phyloP scores from a whole-genome alignment of 2,113 vertebrate genomes.

The Prinia subflava region DNA sequence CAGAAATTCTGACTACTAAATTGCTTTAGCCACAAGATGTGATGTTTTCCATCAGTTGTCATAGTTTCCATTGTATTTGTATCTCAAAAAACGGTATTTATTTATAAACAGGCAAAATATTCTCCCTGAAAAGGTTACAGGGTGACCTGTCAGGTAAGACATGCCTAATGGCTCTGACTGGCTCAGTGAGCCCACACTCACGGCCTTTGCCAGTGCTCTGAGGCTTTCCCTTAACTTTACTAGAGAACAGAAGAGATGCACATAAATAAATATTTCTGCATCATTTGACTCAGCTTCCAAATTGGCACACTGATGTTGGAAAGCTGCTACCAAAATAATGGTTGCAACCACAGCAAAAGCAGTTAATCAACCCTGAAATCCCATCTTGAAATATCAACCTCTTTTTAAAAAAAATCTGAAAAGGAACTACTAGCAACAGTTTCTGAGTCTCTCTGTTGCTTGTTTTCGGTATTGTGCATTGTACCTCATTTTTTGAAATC shows the following conservation, averaged over 20 bases:
- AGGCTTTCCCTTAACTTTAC: background rate
- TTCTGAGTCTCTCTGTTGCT: background rate
- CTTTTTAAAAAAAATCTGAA: background rate
- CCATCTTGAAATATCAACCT: background rate
- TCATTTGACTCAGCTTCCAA: background rate
- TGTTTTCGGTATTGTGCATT: background rate
- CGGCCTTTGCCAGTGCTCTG: background rate
- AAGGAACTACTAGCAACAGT: background rate
- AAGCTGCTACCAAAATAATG: background rate
- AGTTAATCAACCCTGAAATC: background rate
- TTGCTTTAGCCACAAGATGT: background rate
- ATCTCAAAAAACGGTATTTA: background rate
- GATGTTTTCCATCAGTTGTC: background rate
- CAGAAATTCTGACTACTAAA: background rate
- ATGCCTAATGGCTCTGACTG: background rate
- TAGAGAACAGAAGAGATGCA: background rate
- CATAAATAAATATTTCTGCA: background rate
- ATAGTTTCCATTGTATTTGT: background rate
- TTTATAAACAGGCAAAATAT: background rate
- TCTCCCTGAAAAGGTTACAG: background rate
- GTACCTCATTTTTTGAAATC: background rate
- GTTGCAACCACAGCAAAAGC: background rate
- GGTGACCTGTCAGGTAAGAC: background rate
- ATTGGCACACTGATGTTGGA: background rate
- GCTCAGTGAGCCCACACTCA: background rate